Conservation (phyloP, 2,113 vertebrate species). For the Mohoua ochrocephala region DNA sequence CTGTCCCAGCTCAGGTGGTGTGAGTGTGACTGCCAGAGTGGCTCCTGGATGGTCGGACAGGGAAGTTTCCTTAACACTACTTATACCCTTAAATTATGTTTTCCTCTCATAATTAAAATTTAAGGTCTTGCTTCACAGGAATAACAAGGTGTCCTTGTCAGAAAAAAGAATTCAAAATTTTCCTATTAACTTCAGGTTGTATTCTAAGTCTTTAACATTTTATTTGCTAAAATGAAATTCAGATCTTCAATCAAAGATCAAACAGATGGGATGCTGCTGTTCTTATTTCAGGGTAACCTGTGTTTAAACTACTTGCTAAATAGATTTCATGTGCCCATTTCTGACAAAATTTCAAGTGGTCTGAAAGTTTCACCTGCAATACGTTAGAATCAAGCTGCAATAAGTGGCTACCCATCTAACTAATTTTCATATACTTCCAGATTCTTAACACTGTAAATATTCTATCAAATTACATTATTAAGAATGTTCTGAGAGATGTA, state of each 20-base stretch:
- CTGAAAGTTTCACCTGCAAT: background rate
- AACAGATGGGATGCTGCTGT: background rate
- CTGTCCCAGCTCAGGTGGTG: background rate
- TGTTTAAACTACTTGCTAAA: background rate
- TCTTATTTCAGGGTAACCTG: background rate
- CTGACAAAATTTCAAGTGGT: background rate
- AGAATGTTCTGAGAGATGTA: background rate
- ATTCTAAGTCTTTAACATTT: background rate
- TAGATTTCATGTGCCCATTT: background rate
- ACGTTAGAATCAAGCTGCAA: background rate
- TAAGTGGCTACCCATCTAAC: fast-evolving
- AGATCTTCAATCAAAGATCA: background rate
- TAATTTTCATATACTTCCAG: background rate
- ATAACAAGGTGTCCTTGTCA: background rate
- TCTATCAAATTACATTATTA: background rate
- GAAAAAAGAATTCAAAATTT: background rate
- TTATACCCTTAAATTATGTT: background rate
- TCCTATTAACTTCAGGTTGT: background rate
- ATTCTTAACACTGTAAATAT: background rate
- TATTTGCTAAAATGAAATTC: background rate
- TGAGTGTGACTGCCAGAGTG: background rate
- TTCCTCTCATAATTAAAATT: background rate
- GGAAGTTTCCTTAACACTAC: background rate
- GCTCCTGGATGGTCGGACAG: background rate
- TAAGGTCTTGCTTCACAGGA: background rate